phyloP scores from a whole-genome alignment of 2,113 vertebrate genomes.

The Rhabdomys dilectus region DNA sequence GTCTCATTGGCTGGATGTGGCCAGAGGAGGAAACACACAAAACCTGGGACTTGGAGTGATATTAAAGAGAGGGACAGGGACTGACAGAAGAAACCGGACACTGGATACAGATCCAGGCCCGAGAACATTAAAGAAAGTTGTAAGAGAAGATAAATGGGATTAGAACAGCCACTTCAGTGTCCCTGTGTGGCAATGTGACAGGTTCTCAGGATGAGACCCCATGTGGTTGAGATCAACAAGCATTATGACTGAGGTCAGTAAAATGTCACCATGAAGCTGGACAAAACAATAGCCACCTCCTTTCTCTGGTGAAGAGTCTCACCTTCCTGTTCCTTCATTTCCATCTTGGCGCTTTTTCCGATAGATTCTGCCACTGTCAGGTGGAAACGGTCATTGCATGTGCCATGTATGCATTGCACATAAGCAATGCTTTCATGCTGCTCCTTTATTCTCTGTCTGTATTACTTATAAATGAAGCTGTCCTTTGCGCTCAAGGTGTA shows the following conservation, averaged over 20 bases:
- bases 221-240: not conserved
- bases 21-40: no score
- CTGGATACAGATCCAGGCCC: not conserved
- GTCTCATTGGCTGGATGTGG: not conserved
- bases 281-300: not conserved
- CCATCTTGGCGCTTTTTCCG: not conserved
- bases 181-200: not conserved
- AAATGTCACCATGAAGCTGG: not conserved
- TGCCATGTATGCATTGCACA: not conserved
- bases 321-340: not conserved
- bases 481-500: not conserved
- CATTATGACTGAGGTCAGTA: not conserved
- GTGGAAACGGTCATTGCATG: not conserved
- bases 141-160: not conserved
- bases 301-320: not conserved
- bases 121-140: not conserved
- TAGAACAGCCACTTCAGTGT: no score
- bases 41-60: not conserved
- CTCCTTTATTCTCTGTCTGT: not conserved
- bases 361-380: not conserved
- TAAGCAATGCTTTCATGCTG: no score
- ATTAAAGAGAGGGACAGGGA: not conserved
- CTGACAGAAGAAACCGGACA: not conserved
- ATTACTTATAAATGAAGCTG: not conserved
- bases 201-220: not conserved